Base-by-base conservation (phyloP, 2,888 invertebrate genomes). In the Micoletzkya japonica region DNA sequence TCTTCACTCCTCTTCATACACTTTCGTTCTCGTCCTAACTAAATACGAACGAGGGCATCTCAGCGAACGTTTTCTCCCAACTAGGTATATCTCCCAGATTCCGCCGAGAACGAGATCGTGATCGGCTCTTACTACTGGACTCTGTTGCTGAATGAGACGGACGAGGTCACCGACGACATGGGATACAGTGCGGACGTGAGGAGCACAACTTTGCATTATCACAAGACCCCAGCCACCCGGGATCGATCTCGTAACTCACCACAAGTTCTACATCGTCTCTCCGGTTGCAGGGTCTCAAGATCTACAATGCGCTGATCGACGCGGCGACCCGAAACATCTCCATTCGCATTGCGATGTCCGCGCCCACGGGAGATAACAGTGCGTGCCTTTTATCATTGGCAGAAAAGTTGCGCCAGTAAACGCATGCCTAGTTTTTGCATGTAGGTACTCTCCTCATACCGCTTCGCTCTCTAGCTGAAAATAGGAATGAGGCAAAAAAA, bases 81-180 rank as follows among this genome's bases (percentile, higher is more conserved):
- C n/a, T n/a, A n/a, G n/a, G 60, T 2, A 58, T 4, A 17, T 26
- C 1, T 61, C 73, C 52, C 66, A 77, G 89, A 89, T 70, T 89
- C 90, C 79, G 94, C 95, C 68, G 90, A 91, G 85, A 86, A 89
- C 68, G 90, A 90, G 39, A 91, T 97, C 85, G 92, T 95, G 87
- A 94, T 97, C 84, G 94, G 92, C 0, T 93, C 94, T 26, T 92
- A 92, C 85, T 96, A 97, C 88, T 97, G 96, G 95, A 91, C 93
- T 17, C 89, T 97, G 86, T 90, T 91, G 77, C 91, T 91, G 81
- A 89, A 90, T 76, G 93, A 95, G 24, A 80, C 82, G 7, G 80
- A 76, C 14, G 76, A 80, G 36, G 70, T 66, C 28, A 75, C 60
- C 10, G 77, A 79, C 66, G 37, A 39, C 10, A 24, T 4, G 10